Conservation (phyloP, 30 jellyfish, hydroid and myxozoan genomes). For the Clytia hemisphaerica region DNA sequence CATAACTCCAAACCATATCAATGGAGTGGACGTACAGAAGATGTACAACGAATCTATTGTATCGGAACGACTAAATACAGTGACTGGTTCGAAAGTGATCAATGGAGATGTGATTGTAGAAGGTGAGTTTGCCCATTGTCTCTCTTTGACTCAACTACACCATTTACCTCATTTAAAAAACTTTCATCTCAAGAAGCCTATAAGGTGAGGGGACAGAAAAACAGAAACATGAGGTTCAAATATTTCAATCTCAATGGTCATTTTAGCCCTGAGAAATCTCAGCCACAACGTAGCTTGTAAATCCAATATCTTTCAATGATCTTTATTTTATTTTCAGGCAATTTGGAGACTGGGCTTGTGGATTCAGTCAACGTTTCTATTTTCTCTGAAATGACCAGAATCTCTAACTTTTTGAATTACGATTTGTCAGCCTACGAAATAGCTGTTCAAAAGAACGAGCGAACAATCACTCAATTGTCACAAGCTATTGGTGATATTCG, state of each 20-base stretch:
- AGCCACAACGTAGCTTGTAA: too few relatives aligned
- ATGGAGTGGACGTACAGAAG: constrained; percentile 34
- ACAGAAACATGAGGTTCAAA: too few relatives aligned
- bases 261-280: too few relatives aligned
- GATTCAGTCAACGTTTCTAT: constrained; percentile 10
- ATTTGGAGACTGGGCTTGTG: constrained; percentile 14
- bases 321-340: constrained; percentile 2
- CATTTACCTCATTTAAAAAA: too few relatives aligned
- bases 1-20: constrained; percentile 11
- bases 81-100: constrained; percentile 48
- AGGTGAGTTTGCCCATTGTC: constrained; percentile 31
- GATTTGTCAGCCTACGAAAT: not conserved
- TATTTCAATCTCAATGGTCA: too few relatives aligned
- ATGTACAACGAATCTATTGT: constrained; percentile 48
- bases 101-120: constrained; percentile 13
- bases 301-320: not conserved
- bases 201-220: too few relatives aligned
- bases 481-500: constrained; percentile 3
- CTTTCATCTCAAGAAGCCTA: too few relatives aligned
- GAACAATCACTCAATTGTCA: constrained; percentile 5
- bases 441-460: not conserved
- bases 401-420: constrained; percentile 1
- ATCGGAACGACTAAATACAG: constrained; percentile 34
- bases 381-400: constrained; percentile 14
- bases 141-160: too few relatives aligned